Base-by-base conservation (phyloP, 2,888 invertebrate genomes). In the Sympetrum striolatum region DNA sequence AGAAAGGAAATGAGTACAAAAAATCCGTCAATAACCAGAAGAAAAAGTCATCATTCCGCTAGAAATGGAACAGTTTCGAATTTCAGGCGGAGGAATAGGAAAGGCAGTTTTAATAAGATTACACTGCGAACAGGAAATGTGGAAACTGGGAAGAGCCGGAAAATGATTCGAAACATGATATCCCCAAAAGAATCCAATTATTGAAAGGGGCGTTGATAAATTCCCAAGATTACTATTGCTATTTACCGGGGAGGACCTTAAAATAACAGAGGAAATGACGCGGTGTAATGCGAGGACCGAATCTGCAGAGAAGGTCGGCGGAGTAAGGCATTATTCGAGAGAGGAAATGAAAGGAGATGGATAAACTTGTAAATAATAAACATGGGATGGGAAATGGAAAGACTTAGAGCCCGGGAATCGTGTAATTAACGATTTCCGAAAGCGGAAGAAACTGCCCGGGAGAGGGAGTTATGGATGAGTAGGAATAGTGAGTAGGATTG, bases 321-420 rank as follows among this genome's bases (percentile, higher is more conserved):
- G 64, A 25, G 25, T n/a, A 64, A 18, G 73, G 31, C 31, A 73
- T 73, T 73, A 31, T 31, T 25, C 73, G 73, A 64, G 58, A 64
- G 58, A 86, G 86, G 86, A 64, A 37, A 35, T 58, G 22, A 60
- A 35, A 35, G 35, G n/a, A 86, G 37, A 60, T 35, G 60, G 60
- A 60, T 86, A 53, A 81, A 82, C 48, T 25, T 82, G 60, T 58
- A 86, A 86, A 86, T 86, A 60, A 86, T 58, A 35, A 86, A 60
- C 60, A n/a, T 35, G 58, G 22, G 31, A 60, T 37, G 37, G 86
- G 86, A 86, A 86, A 86, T 60, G 60, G 60, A 86, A 86, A 86
- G 60, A 64, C 60, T 31, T 53, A 18, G 53, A 18, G n/a, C 12
- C 14, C 25, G 31, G 73, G 73, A 73, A 73, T 31, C 31, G 31